A percentile compares a stretch with the other conserved stretches of the same genome.
Conservation (phyloP, 2,888 invertebrate species). For the Pasiphila rectangulata region DNA sequence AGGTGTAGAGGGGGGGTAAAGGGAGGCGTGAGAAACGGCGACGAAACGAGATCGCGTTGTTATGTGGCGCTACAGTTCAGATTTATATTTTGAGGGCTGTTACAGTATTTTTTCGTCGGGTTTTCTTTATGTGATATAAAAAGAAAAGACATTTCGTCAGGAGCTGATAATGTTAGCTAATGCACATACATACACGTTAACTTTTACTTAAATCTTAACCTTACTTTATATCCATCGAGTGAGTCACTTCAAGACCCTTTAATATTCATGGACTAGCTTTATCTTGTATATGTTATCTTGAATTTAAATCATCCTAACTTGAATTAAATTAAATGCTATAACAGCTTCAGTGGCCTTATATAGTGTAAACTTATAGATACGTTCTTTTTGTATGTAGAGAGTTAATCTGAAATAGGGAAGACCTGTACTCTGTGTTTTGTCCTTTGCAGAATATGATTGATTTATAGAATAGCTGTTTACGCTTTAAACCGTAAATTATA, state of each 20-base stretch:
- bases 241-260: too few species aligned
- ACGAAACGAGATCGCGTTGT: constrained; percentile 32
- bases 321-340: too few species aligned
- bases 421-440: background rate
- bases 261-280: too few species aligned
- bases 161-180: background rate
- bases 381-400: constrained; percentile 22
- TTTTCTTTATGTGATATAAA: too few species aligned
- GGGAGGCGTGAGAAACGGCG: constrained; percentile 32
- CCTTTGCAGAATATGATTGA: background rate
- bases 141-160: background rate
- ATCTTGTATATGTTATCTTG: too few species aligned
- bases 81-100: constrained; percentile 18
- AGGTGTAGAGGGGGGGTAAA: constrained; percentile 8
- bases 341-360: too few species aligned
- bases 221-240: too few species aligned
- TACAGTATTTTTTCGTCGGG: background rate
- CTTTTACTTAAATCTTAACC: too few species aligned
- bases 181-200: too few species aligned
- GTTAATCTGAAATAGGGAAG: constrained; percentile 18
- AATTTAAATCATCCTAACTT: too few species aligned
- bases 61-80: constrained; percentile 21
- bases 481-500: background rate
- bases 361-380: too few species aligned
- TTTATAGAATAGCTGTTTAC: background rate